Evolutionary conservation across 2,888 invertebrate genomes (phyloP), one percentile per base, ranked within the genome.

Genomic region (Dryobotodes eremita): DNA sequence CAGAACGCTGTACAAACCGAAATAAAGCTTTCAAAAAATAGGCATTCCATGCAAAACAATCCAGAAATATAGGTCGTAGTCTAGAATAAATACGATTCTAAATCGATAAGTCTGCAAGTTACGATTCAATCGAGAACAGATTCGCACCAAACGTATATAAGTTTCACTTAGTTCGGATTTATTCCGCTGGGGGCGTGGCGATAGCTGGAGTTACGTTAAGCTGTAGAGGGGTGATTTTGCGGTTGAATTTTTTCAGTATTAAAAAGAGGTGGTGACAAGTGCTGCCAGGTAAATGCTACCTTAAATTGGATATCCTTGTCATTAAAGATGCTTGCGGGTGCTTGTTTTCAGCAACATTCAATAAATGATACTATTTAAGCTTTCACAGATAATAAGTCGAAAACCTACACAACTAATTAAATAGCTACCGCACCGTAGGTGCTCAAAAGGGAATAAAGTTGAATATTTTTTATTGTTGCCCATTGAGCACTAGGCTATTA

Each of bases 21-120:
- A 73, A 75, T 68, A 78, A 77, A 82, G 36, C 36, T 62, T 62
- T 78, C 68, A 57, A 61, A 46, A 72, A 72, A 59, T 66, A 61
- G 50, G 17, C 59, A 77, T 78, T 62, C 68, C 65, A 73, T 78
- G 75, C 71, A 75, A 80, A 80, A 81, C 81, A 74, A 86, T 72
- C 68, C 75, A 55, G 65, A 84, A 78, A 84, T 86, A 79, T 86
- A 76, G 79, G 75, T 80, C 77, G 69, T 64, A 79, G 71, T 77
- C 62, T 57, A 87, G 65, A 78, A 81, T 75, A 82, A 86, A 88
- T 88, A 77, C 71, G 82, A 77, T 77, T 79, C 65, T 48, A 75
- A 77, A 83, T 87, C 87, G 85, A 81, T 87, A 85, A 88, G 77
- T 79, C 89, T 88, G 77, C 79, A 72, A 87, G 88, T 89, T 88